Conservation (phyloP, 2,113 vertebrate species). For the Australoheros scitulus region DNA sequence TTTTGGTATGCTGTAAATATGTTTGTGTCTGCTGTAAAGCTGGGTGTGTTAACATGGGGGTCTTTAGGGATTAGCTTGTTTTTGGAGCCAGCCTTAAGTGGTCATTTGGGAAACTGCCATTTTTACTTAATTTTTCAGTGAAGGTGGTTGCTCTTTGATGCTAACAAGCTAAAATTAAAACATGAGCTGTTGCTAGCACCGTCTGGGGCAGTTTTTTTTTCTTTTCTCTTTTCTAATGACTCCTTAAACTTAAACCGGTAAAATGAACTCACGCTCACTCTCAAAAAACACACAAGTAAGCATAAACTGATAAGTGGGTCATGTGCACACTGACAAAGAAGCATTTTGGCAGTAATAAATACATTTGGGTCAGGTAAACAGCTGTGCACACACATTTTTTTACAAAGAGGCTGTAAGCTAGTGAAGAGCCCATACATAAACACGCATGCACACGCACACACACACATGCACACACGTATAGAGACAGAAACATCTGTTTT, state of each 20-base stretch:
- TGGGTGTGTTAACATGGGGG: background rate
- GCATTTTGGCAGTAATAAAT: conserved; percentile 50
- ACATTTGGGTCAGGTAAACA: conserved; percentile 63
- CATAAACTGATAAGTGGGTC: conserved; percentile 45
- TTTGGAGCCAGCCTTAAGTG: background rate
- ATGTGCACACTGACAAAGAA: conserved; percentile 32
- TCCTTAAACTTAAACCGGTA: conserved; percentile 4
- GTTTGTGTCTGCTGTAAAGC: background rate
- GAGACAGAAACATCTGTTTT: conserved; percentile 69
- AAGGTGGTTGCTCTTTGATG: background rate
- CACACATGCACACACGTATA: background rate
- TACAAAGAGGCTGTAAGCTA: conserved; percentile 19
- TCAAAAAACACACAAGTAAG: conserved; percentile 17
- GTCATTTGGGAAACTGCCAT: background rate
- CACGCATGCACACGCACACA: no score
- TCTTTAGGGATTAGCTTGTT: background rate
- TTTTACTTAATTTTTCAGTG: conserved; percentile 6
- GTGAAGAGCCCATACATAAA: background rate
- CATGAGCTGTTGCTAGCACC: background rate
- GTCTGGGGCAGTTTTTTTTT: background rate
- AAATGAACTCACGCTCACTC: background rate
- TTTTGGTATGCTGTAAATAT: background rate
- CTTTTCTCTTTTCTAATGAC: background rate
- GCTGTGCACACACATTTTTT: conserved; percentile 26
- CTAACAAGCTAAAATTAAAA: background rate